A percentile compares a stretch with the other conserved stretches of the same genome.
Conservation (phyloP, 2,797 vertebrate genomes). For the Phaenicophaeus curvirostris region DNA sequence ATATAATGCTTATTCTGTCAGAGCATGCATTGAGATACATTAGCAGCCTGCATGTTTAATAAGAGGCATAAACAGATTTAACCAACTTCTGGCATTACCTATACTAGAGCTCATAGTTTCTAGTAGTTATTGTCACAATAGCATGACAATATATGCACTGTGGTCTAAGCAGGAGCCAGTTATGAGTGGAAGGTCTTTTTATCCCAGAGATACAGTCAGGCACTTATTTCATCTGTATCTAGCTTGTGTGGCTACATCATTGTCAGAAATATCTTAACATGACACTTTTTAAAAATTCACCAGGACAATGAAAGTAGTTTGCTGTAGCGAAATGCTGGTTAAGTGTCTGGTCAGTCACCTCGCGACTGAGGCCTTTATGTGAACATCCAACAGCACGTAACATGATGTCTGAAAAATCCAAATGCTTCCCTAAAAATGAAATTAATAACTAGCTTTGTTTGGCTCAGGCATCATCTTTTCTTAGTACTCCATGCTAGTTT, state of each 20-base stretch:
- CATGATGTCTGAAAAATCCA: not conserved
- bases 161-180: not conserved
- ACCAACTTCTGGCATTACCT: not conserved
- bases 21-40: not conserved
- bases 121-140: not conserved
- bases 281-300: not conserved
- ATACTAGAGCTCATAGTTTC: not conserved
- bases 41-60: rapidly evolving
- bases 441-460: not conserved
- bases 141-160: not conserved
- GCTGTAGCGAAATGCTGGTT: not conserved
- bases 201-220: not conserved
- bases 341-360: not conserved
- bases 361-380: not conserved
- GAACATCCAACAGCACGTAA: not conserved
- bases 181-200: not conserved
- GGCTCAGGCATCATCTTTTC: not conserved
- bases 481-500: not conserved
- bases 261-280: not conserved
- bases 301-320: not conserved
- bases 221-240: not conserved
- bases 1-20: not conserved
- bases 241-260: not conserved
- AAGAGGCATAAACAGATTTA: not conserved
- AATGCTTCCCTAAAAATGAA: not conserved